These are phyloP conservation scores for Rallus limicola DNA, from an alignment of 2,113 vertebrate species.

Conservation along the genomic window DNA sequence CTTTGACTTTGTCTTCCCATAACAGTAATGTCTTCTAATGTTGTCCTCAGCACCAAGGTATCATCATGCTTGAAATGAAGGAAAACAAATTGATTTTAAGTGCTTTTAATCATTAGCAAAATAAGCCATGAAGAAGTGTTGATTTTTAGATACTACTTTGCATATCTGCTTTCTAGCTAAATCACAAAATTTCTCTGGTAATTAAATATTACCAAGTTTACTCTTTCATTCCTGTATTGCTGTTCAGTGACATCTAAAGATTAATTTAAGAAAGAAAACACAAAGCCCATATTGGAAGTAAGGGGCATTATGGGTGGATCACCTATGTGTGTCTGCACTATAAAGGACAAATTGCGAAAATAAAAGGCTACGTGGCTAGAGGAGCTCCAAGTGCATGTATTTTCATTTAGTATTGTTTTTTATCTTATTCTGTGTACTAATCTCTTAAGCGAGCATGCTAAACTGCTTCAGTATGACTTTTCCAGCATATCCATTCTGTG, in stretches of 20 bases:
- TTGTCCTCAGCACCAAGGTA: neutral
- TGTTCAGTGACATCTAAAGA: neutral
- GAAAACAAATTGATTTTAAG: neutral
- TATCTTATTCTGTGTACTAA: neutral
- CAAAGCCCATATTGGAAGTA: neutral
- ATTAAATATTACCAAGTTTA: neutral
- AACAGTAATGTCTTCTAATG: neutral
- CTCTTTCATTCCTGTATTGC: neutral
- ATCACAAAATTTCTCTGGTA: neutral
- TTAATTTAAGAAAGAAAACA: neutral
- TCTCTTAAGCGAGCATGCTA: neutral
- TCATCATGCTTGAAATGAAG: neutral
- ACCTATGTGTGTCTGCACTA: neutral
- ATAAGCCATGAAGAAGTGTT: neutral
- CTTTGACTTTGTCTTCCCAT: neutral
- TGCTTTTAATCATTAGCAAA: neutral
- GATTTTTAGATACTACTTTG: neutral
- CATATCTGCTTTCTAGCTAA: neutral
- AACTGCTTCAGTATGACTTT: neutral
- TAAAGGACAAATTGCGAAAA: neutral
- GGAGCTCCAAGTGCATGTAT: neutral
- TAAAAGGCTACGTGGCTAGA: neutral
- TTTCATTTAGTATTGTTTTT: neutral
- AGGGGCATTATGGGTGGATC: neutral
- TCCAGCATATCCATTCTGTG: neutral